Percentiles rank a stretch among this genome's conserved stretches.
phyloP scores from a whole-genome alignment of 1,140 invertebrate species.

The Conopomorpha cramerella region DNA sequence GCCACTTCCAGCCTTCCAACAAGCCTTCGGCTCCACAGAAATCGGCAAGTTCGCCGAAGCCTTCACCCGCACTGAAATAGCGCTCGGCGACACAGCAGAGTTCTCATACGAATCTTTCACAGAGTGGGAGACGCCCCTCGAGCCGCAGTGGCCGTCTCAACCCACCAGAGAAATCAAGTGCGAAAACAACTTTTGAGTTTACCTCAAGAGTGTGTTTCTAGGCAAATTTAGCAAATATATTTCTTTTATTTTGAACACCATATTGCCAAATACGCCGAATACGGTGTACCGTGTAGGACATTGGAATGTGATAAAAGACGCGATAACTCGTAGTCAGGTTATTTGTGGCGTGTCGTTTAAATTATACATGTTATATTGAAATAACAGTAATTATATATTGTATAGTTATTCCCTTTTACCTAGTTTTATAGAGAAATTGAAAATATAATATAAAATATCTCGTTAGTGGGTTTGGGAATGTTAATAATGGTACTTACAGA shows the following conservation, averaged over 20 bases:
- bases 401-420: constrained; percentile 47
- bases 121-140: constrained; percentile 38
- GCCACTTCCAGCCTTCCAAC: constrained; percentile 74
- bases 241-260: constrained; percentile 47
- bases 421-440: constrained; percentile 41
- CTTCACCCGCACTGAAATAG: constrained; percentile 48
- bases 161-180: constrained; percentile 47
- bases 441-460: constrained; percentile 18
- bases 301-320: constrained; percentile 46
- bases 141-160: constrained; percentile 37
- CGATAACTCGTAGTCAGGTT: constrained; percentile 29
- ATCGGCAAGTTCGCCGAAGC: constrained; percentile 72
- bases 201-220: too few species aligned
- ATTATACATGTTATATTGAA: constrained; percentile 27
- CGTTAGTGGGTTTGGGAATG: constrained; percentile 19
- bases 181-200: constrained; percentile 48
- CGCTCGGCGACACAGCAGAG: constrained; percentile 28
- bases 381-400: constrained; percentile 37
- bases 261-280: constrained; percentile 43
- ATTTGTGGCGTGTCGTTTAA: constrained; percentile 50
- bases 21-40: constrained; percentile 78
- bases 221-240: too few species aligned
- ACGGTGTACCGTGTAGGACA: constrained; percentile 31
- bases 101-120: constrained; percentile 37
- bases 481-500: constrained; percentile 32